Evolutionary conservation across 2,797 vertebrate species (phyloP), one percentile per base, ranked within the genome.

Genomic region (Cirrhinus mrigala): DNA sequence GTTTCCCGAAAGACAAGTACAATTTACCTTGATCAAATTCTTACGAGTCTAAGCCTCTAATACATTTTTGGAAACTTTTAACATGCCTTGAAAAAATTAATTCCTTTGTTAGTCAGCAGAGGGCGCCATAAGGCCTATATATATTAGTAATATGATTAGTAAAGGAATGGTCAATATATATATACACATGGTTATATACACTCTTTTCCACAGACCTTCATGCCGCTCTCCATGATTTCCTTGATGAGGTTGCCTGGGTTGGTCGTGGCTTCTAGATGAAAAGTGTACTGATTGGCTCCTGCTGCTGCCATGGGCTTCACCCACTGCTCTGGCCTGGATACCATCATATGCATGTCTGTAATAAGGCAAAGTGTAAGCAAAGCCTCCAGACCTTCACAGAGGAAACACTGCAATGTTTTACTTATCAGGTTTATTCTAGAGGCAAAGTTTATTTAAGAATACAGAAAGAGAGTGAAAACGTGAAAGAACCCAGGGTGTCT

Each of bases 281-380:
- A 99, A 0, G 98, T 99, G 84, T 99, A 99, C 78, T 99, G 98
- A 92, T 93, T 99, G 16, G 97, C 98, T 82, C 98, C 98, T 0
- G 98, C 97, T 18, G 96, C 94, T 1, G 98, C 97, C 98, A 99
- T 99, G 0, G 98, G 96, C 83, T 97, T 97, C 89, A 99, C 98
- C 98, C 98, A 99, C 92, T 98, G 98, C 90, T 99, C 98, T 0
- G 98, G 98, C 83, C 94, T 93, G 62, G 98, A 96, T 54, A 99
- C 98, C 98, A 99, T 99, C 98, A 99, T 99, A 92, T 99, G 98
- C 98, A 99, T 96, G 89, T 99, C 97, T 99, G 90, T 70, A 91
- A 71, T 6, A 69, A 71, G 14, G 62, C 22, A 87, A n/a, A n/a
- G 10, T 54, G 46, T 81, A 54, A 78, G 74, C 33, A 68, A 66